These are phyloP conservation scores for Eulemur coronatus DNA, from an alignment of 2,797 vertebrate species.

Conservation along the genomic window DNA sequence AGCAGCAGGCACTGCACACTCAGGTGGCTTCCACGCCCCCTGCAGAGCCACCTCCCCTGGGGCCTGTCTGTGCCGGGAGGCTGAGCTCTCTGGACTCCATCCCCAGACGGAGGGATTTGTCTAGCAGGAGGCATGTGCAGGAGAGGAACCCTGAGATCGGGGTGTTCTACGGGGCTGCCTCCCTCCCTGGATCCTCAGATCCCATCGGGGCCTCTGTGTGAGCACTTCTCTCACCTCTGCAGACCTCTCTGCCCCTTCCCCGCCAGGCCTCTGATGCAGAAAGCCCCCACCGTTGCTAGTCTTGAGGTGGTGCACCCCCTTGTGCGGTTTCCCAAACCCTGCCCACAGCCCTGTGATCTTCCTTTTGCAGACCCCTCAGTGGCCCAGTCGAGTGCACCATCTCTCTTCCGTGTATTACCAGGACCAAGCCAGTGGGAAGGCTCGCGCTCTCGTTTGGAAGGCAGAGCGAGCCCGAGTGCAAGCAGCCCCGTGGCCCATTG, in stretches of 20 bases:
- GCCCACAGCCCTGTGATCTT: background rate
- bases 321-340: background rate
- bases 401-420: background rate
- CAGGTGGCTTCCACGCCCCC: background rate
- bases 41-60: background rate
- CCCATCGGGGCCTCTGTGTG: background rate
- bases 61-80: background rate
- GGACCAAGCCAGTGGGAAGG: background rate
- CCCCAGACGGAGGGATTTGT: background rate
- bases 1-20: background rate
- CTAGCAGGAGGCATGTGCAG: background rate
- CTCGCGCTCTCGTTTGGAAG: background rate
- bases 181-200: background rate
- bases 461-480: background rate
- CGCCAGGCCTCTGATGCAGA: background rate
- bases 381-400: background rate
- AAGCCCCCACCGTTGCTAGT: background rate
- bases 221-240: background rate
- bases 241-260: background rate
- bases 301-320: accelerated
- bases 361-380: background rate
- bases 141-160: background rate
- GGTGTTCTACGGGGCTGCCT: background rate
- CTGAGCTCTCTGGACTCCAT: background rate
- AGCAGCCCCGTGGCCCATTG: background rate